Percentiles rank a stretch among this genome's conserved stretches.
Evolutionary conservation across 2,113 vertebrate genomes (phyloP).

Genomic region (Eudyptes chrysolophus): DNA sequence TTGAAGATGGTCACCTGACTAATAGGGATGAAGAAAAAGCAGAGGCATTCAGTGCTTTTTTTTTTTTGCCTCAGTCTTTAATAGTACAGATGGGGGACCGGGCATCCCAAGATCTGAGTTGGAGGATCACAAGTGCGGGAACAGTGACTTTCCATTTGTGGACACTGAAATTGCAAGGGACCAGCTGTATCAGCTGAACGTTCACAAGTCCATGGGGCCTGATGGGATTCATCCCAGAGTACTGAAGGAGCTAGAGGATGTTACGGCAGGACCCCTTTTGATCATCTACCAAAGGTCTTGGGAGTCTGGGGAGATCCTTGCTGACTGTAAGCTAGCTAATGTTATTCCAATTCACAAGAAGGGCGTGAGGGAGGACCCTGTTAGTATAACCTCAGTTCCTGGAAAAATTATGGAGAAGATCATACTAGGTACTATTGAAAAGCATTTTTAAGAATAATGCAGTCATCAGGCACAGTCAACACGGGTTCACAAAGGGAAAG

Average conservation of each 20-base stretch:
- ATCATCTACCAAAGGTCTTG: neutral
- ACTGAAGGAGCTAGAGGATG: neutral
- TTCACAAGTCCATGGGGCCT: no score
- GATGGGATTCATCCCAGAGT: neutral
- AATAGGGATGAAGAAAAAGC: neutral
- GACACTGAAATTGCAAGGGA: neutral
- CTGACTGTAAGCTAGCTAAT: neutral
- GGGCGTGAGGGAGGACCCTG: neutral
- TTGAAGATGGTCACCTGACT: neutral
- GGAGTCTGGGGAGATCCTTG: neutral
- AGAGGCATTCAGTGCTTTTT: neutral
- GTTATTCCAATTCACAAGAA: neutral
- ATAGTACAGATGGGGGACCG: neutral
- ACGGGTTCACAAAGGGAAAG: neutral
- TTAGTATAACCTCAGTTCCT: neutral
- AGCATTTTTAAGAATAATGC: neutral
- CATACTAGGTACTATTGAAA: neutral
- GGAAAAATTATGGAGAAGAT: neutral
- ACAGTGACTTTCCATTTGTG: neutral
- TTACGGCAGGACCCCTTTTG: neutral
- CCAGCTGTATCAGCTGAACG: neutral
- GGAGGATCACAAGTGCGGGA: fast-evolving
- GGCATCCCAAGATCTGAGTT: no score
- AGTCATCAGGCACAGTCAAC: neutral
- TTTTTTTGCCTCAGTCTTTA: neutral